phyloP scores from a whole-genome alignment of 2,113 vertebrate species.

The Scatophagus argus region DNA sequence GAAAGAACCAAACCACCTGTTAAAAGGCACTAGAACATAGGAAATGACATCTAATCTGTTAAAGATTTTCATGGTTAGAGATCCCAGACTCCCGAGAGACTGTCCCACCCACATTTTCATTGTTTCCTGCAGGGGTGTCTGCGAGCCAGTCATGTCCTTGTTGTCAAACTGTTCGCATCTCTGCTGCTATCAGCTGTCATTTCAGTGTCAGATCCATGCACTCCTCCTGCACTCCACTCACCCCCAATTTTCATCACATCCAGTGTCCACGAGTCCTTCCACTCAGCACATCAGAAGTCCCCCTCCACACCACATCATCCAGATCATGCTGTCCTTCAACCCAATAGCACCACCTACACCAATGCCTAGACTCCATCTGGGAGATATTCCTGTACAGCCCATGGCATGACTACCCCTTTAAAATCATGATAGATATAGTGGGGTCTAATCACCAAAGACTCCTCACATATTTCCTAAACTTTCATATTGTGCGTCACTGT shows the following conservation, averaged over 20 bases:
- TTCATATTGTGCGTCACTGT: background rate
- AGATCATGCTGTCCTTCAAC: background rate
- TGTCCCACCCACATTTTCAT: too few species aligned
- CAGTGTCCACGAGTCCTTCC: too few species aligned
- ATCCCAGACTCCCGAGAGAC: too few species aligned
- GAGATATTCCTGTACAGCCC: too few species aligned
- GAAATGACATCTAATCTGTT: too few species aligned
- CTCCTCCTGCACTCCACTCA: too few species aligned
- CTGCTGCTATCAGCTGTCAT: background rate
- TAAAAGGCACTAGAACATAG: too few species aligned
- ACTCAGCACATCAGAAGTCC: background rate
- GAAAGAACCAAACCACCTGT: too few species aligned
- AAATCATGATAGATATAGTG: background rate
- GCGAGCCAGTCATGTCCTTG: background rate
- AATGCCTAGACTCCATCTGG: background rate
- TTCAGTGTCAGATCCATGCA: background rate
- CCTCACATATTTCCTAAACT: background rate
- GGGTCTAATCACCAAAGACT: background rate
- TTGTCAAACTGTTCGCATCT: background rate
- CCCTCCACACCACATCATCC: background rate
- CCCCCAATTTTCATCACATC: too few species aligned
- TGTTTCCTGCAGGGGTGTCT: too few species aligned
- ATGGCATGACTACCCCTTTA: background rate
- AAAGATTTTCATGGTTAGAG: too few species aligned
- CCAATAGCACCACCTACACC: background rate